Evolutionary conservation across 2,888 invertebrate species (phyloP).

Genomic region (Metalampra italica): DNA sequence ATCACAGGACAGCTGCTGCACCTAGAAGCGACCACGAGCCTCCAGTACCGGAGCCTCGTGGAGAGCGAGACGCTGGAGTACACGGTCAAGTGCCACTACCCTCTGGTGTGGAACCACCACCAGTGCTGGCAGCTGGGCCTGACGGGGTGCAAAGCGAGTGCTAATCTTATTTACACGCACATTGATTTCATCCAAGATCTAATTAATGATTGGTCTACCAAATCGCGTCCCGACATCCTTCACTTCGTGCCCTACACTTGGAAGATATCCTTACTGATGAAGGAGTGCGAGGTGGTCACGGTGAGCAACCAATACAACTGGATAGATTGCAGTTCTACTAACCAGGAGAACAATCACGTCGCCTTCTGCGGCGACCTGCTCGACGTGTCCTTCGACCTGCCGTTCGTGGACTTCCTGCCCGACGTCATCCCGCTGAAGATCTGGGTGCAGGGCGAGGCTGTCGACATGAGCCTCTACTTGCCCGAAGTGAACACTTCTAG

Average conservation of each 20-base stretch:
- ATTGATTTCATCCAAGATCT: slow-evolving; percentile 98
- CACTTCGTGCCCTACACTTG: slow-evolving; percentile 98
- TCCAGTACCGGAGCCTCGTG: slow-evolving; percentile 94
- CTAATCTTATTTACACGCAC: slow-evolving; percentile 94
- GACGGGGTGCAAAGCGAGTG: slow-evolving; percentile 96
- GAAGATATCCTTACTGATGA: slow-evolving; percentile 92
- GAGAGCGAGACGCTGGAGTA: slow-evolving; percentile 97
- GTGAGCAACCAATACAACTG: slow-evolving; percentile 98
- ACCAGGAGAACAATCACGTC: slow-evolving; percentile 96
- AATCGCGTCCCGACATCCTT: slow-evolving; percentile 94
- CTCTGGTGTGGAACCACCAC: slow-evolving; percentile 96
- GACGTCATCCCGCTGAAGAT: slow-evolving; percentile 92
- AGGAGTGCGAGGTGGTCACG: slow-evolving; percentile 96
- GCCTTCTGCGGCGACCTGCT: slow-evolving; percentile 96
- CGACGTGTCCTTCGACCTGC: slow-evolving; percentile 95
- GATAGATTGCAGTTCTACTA: slow-evolving; percentile 98
- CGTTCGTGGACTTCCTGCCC: slow-evolving; percentile 96
- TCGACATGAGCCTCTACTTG: slow-evolving; percentile 92
- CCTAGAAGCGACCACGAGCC: slow-evolving; percentile 96
- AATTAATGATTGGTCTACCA: slow-evolving; percentile 97
- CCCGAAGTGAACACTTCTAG: slow-evolving; percentile 95
- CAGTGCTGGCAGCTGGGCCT: slow-evolving; percentile 96
- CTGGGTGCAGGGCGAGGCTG: slow-evolving; percentile 96
- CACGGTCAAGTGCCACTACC: slow-evolving; percentile 92
- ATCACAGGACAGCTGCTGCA: slow-evolving; percentile 96